These are phyloP conservation scores for Nephrotoma flavescens DNA, from an alignment of 2,888 invertebrate species.

Conservation along the genomic window DNA sequence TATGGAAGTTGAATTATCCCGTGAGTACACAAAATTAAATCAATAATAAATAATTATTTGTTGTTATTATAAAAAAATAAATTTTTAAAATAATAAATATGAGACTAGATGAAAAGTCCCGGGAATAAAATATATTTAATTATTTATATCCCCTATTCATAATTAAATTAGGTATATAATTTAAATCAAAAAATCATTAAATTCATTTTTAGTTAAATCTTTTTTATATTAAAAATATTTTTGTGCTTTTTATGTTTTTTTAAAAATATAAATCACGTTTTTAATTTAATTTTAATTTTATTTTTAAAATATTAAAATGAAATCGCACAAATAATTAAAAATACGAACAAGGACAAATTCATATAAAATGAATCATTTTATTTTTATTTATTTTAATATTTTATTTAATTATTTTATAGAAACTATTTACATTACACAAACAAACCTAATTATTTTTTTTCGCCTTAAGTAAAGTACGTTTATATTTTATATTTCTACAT, in stretches of 20 bases:
- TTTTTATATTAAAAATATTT: neutral
- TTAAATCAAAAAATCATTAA: neutral
- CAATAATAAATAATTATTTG: neutral
- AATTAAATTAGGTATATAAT: neutral
- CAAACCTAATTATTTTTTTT: too few relatives aligned
- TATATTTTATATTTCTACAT: neutral
- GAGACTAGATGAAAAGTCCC: neutral
- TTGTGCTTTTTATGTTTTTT: neutral
- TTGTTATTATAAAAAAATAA: neutral
- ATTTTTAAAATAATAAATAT: neutral
- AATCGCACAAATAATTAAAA: neutral
- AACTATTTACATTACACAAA: too few relatives aligned
- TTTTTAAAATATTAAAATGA: neutral
- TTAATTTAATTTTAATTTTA: slow-evolving; percentile 5
- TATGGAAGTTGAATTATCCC: slow-evolving; percentile 81
- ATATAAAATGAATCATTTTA: neutral
- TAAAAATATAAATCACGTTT: neutral
- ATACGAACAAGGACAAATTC: neutral
- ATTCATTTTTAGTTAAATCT: neutral
- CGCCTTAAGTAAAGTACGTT: too few relatives aligned
- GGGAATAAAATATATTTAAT: neutral
- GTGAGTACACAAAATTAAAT: slow-evolving; percentile 49
- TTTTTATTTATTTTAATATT: neutral
- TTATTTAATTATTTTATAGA: neutral
- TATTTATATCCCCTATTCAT: neutral